Evolutionary conservation across 1,140 invertebrate species (phyloP).

Genomic region (Cephus cinctus): DNA sequence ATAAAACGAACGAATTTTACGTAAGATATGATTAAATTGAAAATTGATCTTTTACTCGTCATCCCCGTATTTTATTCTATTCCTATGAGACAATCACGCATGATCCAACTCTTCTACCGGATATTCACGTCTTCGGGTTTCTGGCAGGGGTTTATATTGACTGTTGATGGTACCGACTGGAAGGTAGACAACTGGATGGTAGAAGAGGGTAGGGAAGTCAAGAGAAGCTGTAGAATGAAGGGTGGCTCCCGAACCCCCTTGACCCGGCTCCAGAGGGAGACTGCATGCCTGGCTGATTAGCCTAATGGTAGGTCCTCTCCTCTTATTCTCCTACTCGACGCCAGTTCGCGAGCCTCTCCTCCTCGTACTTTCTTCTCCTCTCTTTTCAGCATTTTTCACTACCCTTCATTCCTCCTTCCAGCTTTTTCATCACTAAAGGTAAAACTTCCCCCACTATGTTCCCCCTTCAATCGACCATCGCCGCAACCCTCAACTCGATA

Average conservation of each 20-base stretch:
- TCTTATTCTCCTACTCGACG: conserved; percentile 49
- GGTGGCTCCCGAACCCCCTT: conserved; percentile 40
- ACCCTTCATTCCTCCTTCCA: conserved; percentile 2
- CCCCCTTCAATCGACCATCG: conserved; percentile 25
- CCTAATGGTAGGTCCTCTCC: conserved; percentile 51
- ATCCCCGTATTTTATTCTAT: no score
- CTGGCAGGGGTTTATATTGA: conserved; percentile 5
- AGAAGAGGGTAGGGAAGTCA: neutral
- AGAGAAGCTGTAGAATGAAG: conserved; percentile 26
- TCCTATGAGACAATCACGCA: no score
- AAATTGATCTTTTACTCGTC: no score
- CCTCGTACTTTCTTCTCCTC: conserved; percentile 14
- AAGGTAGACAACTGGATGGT: neutral
- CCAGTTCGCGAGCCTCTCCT: conserved; percentile 39
- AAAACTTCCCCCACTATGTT: conserved; percentile 15
- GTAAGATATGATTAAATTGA: no score
- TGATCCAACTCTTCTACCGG: no score
- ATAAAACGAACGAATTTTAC: no score
- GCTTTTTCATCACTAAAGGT: no score
- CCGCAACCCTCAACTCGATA: conserved; percentile 39
- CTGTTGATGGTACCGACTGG: neutral
- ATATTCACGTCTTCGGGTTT: no score
- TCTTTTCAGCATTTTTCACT: conserved; percentile 17
- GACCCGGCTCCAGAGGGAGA: conserved; percentile 39
- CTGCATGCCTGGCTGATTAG: conserved; percentile 49